Conservation (phyloP, 1,140 invertebrate genomes). For the Leptinotarsa texana region DNA sequence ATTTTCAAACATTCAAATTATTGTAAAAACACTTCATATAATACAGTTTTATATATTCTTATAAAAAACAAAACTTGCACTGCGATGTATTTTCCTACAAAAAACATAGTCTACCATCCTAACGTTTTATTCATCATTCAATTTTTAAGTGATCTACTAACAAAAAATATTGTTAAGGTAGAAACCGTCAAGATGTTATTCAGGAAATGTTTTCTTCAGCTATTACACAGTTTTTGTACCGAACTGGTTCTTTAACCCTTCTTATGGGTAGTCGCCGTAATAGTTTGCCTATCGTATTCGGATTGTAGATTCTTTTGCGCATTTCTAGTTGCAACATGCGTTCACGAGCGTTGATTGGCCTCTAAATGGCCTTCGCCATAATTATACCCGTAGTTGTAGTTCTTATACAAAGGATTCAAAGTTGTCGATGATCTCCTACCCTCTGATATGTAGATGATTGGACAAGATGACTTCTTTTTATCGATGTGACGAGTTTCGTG, state of each 20-base stretch:
- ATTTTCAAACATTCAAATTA: too few relatives aligned
- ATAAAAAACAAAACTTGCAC: neutral
- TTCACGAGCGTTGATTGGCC: constrained; percentile 8
- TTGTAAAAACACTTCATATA: too few relatives aligned
- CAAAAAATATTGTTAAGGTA: neutral
- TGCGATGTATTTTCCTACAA: constrained; percentile 2
- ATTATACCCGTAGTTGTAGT: constrained; percentile 43
- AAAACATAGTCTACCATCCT: neutral
- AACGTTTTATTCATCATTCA: neutral
- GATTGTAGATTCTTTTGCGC: constrained; percentile 19
- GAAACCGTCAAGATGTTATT: neutral
- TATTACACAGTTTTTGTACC: constrained; percentile 62
- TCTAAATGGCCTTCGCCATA: constrained; percentile 28
- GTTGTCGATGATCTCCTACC: constrained; percentile 36
- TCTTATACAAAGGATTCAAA: constrained; percentile 41
- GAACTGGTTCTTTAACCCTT: constrained; percentile 65
- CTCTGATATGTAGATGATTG: constrained; percentile 53
- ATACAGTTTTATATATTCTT: too few relatives aligned
- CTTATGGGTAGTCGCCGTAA: constrained; percentile 31
- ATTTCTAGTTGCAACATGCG: constrained; percentile 16
- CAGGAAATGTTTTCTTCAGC: neutral
- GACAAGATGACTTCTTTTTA: constrained; percentile 46
- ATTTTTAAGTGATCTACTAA: neutral
- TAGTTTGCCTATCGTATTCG: constrained; percentile 30
- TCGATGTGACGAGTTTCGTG: constrained; percentile 34